These are phyloP conservation scores for Podarcis siculus DNA, from an alignment of 2,797 vertebrate species.

Conservation along the genomic window DNA sequence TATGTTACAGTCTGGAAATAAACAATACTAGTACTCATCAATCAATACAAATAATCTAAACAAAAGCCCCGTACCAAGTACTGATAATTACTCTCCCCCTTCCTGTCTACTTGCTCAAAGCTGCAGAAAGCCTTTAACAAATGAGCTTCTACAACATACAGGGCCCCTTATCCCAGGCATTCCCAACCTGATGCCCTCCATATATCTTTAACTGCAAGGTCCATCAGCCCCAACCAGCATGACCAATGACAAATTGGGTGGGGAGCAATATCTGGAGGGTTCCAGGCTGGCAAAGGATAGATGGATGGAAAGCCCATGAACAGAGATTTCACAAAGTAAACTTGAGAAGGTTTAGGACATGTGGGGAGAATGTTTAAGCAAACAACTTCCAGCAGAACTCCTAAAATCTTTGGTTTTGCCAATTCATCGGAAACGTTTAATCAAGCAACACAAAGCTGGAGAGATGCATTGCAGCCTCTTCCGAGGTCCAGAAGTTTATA, in stretches of 20 bases:
- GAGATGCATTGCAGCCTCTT: neutral
- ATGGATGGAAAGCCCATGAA: accelerated
- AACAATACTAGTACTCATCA: neutral
- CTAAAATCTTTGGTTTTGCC: neutral
- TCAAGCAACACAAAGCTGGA: neutral
- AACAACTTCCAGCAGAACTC: neutral
- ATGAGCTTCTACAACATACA: neutral
- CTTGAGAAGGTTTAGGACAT: neutral
- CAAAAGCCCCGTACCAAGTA: accelerated
- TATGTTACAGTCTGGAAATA: neutral
- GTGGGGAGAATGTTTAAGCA: neutral
- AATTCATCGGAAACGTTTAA: neutral
- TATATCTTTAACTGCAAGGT: neutral
- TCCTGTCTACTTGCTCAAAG: neutral
- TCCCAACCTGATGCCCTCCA: neutral
- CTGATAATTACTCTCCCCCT: accelerated
- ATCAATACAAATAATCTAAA: accelerated
- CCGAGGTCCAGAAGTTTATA: neutral
- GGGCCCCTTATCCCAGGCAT: neutral
- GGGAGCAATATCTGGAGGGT: too few species aligned
- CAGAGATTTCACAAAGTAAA: neutral
- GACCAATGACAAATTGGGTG: too few species aligned
- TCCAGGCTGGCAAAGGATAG: neutral
- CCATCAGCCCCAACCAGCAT: neutral
- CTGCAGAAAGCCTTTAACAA: neutral